Percentiles rank a stretch among this genome's conserved stretches.
Conservation (phyloP, 2,113 vertebrate genomes). For the Tachysurus vachellii region DNA sequence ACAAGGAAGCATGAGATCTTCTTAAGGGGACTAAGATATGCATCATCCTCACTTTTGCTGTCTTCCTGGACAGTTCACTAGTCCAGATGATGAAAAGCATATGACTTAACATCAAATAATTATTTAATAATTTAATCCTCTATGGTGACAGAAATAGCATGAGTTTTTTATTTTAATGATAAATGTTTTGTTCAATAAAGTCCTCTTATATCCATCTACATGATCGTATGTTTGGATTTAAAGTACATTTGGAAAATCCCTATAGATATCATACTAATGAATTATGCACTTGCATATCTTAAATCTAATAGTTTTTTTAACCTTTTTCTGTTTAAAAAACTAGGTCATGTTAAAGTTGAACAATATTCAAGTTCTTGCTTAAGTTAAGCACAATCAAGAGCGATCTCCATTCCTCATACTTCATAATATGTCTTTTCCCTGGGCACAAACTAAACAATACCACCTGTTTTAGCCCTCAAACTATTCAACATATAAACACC, state of each 20-base stretch:
- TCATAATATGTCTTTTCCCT: background rate
- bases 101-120: constrained; percentile 10
- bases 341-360: background rate
- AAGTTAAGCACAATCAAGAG: background rate
- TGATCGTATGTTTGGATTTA: background rate
- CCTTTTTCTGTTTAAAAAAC: background rate
- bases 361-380: background rate
- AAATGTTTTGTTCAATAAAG: background rate
- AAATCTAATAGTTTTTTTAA: background rate
- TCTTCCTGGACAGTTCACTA: constrained; percentile 8
- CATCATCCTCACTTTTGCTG: constrained; percentile 14
- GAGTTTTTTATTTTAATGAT: background rate
- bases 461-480: constrained; percentile 24
- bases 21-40: constrained; percentile 7
- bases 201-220: background rate
- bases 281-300: background rate
- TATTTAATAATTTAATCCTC: constrained; percentile 8
- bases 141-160: background rate
- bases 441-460: constrained; percentile 21
- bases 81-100: constrained; percentile 27
- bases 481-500: background rate
- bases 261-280: background rate
- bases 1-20: constrained; percentile 30
- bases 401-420: background rate
- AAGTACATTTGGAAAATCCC: background rate